Percentiles rank a stretch among this genome's conserved stretches.
These are phyloP conservation scores for Piaya cayana DNA, from an alignment of 2,113 vertebrate species.

Conservation along the genomic window DNA sequence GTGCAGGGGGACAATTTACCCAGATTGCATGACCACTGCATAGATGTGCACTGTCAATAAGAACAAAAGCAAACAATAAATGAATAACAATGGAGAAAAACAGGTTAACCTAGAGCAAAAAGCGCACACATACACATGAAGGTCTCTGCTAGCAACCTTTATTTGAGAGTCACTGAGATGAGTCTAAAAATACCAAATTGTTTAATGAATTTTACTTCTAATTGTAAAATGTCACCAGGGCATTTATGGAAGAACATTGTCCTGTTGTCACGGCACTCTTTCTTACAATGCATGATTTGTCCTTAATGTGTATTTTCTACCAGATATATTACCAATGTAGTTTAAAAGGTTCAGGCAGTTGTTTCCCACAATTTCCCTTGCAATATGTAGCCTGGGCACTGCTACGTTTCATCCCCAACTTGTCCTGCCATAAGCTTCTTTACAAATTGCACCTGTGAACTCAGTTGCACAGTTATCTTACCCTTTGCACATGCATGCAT, in stretches of 20 bases:
- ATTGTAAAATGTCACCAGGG: background rate
- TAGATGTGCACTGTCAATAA: background rate
- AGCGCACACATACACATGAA: background rate
- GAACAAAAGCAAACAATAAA: background rate
- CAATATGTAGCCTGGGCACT: background rate
- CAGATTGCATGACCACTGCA: background rate
- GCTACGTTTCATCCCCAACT: background rate
- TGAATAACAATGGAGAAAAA: background rate
- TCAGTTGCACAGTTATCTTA: background rate
- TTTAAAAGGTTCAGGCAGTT: background rate
- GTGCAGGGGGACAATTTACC: background rate
- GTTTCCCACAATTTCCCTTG: background rate
- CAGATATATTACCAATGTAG: background rate
- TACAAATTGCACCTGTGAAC: background rate
- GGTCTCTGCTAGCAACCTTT: background rate
- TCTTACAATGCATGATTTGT: background rate
- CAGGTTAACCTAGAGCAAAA: background rate
- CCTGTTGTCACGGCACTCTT: background rate
- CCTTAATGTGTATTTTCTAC: background rate
- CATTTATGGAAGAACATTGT: background rate
- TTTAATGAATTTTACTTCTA: background rate
- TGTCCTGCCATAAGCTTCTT: background rate
- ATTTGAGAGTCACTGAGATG: background rate
- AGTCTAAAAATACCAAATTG: background rate
- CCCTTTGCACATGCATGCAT: background rate